phyloP scores from a whole-genome alignment of 1,140 invertebrate species.

The Bombyx mandarina region DNA sequence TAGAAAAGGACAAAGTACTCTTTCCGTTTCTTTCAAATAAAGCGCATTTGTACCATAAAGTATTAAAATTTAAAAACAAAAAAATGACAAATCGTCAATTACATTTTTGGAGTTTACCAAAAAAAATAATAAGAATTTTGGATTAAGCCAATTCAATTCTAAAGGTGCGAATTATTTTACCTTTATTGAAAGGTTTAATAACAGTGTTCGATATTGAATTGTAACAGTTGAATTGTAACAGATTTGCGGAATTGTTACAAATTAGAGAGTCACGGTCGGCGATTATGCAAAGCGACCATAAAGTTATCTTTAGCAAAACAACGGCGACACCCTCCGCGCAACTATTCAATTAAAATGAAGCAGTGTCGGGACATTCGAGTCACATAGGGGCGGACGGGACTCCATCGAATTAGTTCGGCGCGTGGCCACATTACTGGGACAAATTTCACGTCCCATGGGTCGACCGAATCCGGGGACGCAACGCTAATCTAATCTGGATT shows the following conservation, averaged over 20 bases:
- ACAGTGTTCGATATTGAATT: no score
- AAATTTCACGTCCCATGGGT: constrained; percentile 56
- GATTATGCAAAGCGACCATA: constrained; percentile 66
- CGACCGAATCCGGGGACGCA: constrained; percentile 40
- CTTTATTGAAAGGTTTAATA: no score
- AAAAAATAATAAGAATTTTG: no score
- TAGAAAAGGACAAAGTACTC: no score
- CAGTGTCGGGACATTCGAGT: constrained; percentile 60
- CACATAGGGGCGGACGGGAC: constrained; percentile 57
- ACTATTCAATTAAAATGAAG: constrained; percentile 70
- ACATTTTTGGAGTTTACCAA: no score
- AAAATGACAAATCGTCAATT: no score
- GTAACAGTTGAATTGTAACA: constrained; percentile 50
- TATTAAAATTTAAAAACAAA: no score
- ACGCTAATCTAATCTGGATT: constrained; percentile 68
- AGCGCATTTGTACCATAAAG: no score
- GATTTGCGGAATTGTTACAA: constrained; percentile 59
- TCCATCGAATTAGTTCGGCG: constrained; percentile 66
- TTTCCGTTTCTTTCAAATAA: no score
- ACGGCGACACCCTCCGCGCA: constrained; percentile 41
- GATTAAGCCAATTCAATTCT: no score
- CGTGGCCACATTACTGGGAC: constrained; percentile 67
- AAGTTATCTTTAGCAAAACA: constrained; percentile 65
- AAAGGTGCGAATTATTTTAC: no score
- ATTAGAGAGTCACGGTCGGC: constrained; percentile 48